Evolutionary conservation across 1,140 invertebrate genomes (phyloP).

Genomic region (Euwallacea similis): DNA sequence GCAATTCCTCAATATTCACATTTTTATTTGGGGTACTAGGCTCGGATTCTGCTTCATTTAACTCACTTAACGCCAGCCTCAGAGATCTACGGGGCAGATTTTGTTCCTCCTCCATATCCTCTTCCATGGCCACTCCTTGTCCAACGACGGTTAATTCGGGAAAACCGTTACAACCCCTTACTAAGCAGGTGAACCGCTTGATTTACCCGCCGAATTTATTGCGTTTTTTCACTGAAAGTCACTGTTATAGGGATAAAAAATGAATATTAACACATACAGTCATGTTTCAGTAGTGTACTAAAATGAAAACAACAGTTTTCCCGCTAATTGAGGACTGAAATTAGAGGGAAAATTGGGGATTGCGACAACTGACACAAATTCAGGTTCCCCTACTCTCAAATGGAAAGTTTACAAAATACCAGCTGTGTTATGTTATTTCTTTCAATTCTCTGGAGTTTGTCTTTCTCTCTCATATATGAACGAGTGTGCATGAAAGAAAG

Average conservation of each 20-base stretch:
- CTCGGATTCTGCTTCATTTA: constrained; percentile 38
- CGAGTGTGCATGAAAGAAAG: too few relatives aligned
- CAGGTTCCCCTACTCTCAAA: background rate
- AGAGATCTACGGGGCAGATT: constrained; percentile 40
- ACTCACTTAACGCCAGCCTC: constrained; percentile 44
- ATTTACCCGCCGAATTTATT: background rate
- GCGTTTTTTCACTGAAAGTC: background rate
- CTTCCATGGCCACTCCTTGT: constrained; percentile 31
- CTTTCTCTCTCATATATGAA: too few relatives aligned
- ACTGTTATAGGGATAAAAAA: background rate
- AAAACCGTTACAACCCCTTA: constrained; percentile 23
- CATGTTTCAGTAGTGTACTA: too few relatives aligned
- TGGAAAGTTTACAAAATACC: background rate
- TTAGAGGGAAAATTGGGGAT: background rate
- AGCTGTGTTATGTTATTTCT: too few relatives aligned
- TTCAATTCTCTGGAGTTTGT: background rate
- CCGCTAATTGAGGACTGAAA: background rate
- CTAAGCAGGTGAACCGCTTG: background rate
- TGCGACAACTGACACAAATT: constrained; percentile 1
- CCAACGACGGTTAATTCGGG: constrained; percentile 10
- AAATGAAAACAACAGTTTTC: background rate
- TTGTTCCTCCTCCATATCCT: constrained; percentile 31
- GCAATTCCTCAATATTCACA: constrained; percentile 48
- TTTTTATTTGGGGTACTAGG: constrained; percentile 43
- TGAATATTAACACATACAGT: too few relatives aligned